A percentile compares a stretch with the other conserved stretches of the same genome.
Conservation (phyloP, 2,888 invertebrate genomes). For the Caradrina clavipalpis region DNA sequence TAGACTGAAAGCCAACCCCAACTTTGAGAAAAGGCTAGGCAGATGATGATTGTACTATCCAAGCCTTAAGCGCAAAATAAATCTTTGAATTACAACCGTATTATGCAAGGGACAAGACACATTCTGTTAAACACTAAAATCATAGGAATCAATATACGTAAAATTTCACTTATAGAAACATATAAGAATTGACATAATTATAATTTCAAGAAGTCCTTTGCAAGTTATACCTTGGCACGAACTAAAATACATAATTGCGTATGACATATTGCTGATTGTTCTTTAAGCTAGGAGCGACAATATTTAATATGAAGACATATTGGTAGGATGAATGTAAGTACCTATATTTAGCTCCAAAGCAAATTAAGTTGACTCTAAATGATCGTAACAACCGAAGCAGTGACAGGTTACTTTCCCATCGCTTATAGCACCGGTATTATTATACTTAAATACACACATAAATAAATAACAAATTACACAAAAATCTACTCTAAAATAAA, state of each 20-base stretch:
- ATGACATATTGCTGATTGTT: background rate
- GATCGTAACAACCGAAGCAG: constrained; percentile 38
- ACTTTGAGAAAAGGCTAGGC: too few relatives aligned
- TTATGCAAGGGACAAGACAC: background rate
- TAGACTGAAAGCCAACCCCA: too few relatives aligned
- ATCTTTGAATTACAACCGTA: background rate
- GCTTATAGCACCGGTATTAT: constrained; percentile 37
- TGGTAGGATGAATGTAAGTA: background rate
- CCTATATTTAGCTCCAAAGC: constrained; percentile 39
- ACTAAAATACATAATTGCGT: background rate
- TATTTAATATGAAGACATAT: background rate
- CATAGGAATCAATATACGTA: background rate
- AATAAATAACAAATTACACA: constrained; percentile 23
- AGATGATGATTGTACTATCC: too few relatives aligned
- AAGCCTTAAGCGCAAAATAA: too few relatives aligned
- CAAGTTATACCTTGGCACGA: too few relatives aligned
- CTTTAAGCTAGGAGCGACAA: background rate
- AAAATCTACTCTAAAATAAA: constrained; percentile 42
- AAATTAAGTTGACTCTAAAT: constrained; percentile 46
- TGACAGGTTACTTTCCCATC: constrained; percentile 51
- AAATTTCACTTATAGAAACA: too few relatives aligned
- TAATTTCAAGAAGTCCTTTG: background rate
- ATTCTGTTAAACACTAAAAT: background rate
- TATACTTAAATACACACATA: constrained; percentile 42
- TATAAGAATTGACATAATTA: too few relatives aligned